Conservation (phyloP, 2,113 vertebrate species). For the Vireo altiloquus region DNA sequence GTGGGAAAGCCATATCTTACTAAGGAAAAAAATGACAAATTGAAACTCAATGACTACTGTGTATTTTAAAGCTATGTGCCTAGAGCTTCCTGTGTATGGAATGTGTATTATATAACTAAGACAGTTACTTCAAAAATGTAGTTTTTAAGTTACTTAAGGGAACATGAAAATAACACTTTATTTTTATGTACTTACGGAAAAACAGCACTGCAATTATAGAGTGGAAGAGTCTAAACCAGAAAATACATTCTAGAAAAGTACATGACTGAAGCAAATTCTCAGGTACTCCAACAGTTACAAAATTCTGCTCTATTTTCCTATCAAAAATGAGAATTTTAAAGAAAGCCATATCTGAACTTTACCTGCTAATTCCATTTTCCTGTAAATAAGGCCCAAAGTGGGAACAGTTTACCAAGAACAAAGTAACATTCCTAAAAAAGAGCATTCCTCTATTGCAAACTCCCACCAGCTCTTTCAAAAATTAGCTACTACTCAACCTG, state of each 20-base stretch:
- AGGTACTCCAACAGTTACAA: neutral
- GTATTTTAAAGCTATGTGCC: neutral
- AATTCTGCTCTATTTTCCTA: neutral
- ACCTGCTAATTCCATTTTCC: neutral
- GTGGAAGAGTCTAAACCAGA: neutral
- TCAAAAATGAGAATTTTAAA: neutral
- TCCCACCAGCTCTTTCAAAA: neutral
- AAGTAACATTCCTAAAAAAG: neutral
- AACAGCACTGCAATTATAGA: neutral
- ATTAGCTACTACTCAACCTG: neutral
- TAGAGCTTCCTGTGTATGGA: neutral
- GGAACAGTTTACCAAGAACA: neutral
- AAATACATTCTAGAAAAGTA: neutral
- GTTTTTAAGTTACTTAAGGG: neutral
- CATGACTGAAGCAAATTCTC: neutral
- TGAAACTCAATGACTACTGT: neutral
- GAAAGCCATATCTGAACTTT: neutral
- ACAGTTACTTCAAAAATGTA: neutral
- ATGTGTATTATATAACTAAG: neutral
- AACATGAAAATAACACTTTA: neutral
- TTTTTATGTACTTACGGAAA: neutral
- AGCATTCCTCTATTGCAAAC: neutral
- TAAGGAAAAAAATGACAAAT: neutral
- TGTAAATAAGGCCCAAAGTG: neutral
- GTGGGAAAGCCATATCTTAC: neutral